phyloP scores from a whole-genome alignment of 2,113 vertebrate genomes.

The Microcebus griseorufus region DNA sequence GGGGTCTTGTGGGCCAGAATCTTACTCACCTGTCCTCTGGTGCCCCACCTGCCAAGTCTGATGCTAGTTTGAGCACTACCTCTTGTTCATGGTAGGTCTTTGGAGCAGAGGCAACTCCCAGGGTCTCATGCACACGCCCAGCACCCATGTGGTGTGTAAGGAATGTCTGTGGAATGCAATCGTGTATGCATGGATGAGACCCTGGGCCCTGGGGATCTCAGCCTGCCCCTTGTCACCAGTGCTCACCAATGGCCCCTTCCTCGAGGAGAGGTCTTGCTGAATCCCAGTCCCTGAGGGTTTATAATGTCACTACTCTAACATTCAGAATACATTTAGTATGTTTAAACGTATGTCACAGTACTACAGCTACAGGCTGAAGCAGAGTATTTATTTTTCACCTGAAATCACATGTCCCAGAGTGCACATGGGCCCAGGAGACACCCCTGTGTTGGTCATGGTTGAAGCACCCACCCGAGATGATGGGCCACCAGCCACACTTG shows the following conservation, averaged over 20 bases:
- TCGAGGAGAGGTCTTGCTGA: background rate
- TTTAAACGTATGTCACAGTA: background rate
- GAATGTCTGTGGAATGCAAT: background rate
- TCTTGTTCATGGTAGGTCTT: background rate
- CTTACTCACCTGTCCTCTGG: background rate
- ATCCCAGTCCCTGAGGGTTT: background rate
- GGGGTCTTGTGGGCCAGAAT: background rate
- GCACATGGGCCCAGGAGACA: background rate
- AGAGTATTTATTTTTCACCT: background rate
- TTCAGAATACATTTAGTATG: background rate
- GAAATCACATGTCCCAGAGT: background rate
- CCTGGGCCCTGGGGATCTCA: background rate
- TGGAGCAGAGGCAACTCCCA: background rate
- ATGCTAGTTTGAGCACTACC: background rate
- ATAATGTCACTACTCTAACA: background rate
- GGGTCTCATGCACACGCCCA: background rate
- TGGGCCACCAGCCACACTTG: rapidly evolving
- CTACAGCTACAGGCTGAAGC: background rate
- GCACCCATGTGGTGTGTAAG: background rate
- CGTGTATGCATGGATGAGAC: background rate
- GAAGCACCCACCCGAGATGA: background rate
- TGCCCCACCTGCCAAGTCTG: background rate
- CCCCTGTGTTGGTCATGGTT: background rate
- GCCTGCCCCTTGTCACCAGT: background rate
- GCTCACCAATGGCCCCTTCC: background rate